These are phyloP conservation scores for Amblyornis subalaris DNA, from an alignment of 2,113 vertebrate genomes.

Conservation along the genomic window DNA sequence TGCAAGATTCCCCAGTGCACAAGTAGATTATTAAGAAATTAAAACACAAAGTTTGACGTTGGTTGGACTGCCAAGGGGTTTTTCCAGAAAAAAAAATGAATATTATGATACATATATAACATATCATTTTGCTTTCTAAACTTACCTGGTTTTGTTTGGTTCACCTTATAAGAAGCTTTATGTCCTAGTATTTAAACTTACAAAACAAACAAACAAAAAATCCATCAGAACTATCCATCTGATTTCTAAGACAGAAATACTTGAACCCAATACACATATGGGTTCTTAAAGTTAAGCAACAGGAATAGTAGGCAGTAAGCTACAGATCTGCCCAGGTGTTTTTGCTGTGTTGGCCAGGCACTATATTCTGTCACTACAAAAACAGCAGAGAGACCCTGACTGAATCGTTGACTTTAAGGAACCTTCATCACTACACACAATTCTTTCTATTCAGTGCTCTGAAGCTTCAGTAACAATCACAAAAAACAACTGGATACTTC, in stretches of 20 bases:
- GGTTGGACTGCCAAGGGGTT: not conserved
- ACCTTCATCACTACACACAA: not conserved
- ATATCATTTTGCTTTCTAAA: not conserved
- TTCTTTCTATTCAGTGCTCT: not conserved
- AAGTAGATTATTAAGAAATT: not conserved
- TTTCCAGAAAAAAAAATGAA: not conserved
- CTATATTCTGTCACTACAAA: rapidly evolving
- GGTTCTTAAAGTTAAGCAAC: not conserved
- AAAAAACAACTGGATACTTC: not conserved
- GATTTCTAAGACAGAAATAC: not conserved
- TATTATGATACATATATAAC: not conserved
- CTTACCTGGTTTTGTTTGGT: rapidly evolving
- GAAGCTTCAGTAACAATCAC: not conserved
- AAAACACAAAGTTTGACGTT: not conserved
- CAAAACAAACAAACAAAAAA: not conserved
- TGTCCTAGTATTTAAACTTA: not conserved
- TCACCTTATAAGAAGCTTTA: not conserved
- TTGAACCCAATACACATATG: rapidly evolving
- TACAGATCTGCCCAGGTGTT: not conserved
- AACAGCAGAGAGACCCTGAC: not conserved
- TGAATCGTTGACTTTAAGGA: not conserved
- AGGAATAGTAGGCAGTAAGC: not conserved
- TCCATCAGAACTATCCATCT: not conserved
- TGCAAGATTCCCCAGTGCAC: not conserved
- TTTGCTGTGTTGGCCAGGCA: not conserved